Evolutionary conservation across 2,888 invertebrate genomes (phyloP).

Genomic region (Tachina fera): DNA sequence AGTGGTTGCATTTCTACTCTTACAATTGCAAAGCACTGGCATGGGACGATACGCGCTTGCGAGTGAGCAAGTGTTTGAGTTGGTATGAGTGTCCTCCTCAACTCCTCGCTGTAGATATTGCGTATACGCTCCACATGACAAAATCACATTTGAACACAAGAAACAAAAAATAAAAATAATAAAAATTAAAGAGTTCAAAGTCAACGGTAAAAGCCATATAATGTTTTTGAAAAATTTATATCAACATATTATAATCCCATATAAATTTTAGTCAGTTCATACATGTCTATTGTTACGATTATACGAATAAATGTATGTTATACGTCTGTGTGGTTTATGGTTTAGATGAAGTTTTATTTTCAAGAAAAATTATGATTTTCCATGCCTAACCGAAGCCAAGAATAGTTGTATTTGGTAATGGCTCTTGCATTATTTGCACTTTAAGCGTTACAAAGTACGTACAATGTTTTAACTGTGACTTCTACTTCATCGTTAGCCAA

Average conservation of each 20-base stretch:
- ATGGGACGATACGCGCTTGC: too few relatives aligned
- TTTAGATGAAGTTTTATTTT: too few relatives aligned
- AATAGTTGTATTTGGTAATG: slow-evolving; percentile 44
- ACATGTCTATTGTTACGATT: neutral
- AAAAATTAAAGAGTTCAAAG: slow-evolving; percentile 72
- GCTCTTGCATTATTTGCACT: slow-evolving; percentile 48
- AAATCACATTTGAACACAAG: slow-evolving; percentile 59
- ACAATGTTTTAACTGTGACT: neutral
- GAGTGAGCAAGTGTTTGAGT: neutral
- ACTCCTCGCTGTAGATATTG: slow-evolving; percentile 40
- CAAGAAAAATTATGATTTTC: slow-evolving; percentile 71
- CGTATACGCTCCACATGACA: slow-evolving; percentile 72
- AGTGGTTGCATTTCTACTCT: neutral
- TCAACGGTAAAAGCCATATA: slow-evolving; percentile 72
- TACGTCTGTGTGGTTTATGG: slow-evolving; percentile 5
- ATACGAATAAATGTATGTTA: neutral
- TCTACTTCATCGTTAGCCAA: slow-evolving; percentile 53
- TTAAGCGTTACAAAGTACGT: neutral
- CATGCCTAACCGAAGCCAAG: slow-evolving; percentile 68
- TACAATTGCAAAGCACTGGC: slow-evolving; percentile 9
- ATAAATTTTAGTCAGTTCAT: slow-evolving; percentile 15
- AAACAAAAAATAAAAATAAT: neutral
- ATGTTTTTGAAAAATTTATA: slow-evolving; percentile 62
- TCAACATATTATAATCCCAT: slow-evolving; percentile 30
- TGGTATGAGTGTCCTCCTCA: slow-evolving; percentile 5